Evolutionary conservation across 2,797 vertebrate genomes (phyloP).

Genomic region (Myotis findleyi): DNA sequence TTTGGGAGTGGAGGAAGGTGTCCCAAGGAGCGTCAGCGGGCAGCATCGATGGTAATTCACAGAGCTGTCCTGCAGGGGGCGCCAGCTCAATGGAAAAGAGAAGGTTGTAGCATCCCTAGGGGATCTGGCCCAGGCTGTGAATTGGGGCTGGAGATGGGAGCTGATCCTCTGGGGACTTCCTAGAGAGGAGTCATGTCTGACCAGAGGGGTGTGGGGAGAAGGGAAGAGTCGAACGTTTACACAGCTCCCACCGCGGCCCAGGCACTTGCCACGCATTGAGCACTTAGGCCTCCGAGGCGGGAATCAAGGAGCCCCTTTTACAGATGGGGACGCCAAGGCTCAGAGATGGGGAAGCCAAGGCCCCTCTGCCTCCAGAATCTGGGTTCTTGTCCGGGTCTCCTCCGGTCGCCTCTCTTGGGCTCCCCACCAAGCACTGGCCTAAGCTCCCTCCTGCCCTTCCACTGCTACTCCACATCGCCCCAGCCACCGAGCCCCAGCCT

Average conservation of each 20-base stretch:
- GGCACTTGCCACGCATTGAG: accelerated
- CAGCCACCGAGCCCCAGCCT: accelerated
- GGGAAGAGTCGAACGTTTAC: accelerated
- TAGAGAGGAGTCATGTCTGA: accelerated
- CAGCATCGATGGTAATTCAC: accelerated
- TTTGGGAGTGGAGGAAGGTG: not conserved
- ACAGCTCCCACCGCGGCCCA: accelerated
- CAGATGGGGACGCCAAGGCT: not conserved
- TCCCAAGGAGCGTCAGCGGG: not conserved
- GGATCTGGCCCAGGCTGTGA: too few species aligned
- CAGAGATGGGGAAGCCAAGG: too few species aligned
- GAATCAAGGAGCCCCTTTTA: too few species aligned
- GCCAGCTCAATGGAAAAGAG: accelerated
- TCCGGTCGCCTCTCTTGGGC: not conserved
- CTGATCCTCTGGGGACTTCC: not conserved
- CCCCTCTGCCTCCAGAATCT: not conserved
- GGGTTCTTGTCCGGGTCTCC: not conserved
- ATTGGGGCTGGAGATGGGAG: not conserved
- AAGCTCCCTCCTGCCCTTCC: not conserved
- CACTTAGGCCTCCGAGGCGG: too few species aligned
- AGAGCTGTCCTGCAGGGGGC: not conserved
- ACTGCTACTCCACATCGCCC: accelerated
- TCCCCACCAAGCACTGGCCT: accelerated
- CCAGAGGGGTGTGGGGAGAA: accelerated
- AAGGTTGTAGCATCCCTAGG: accelerated